These are phyloP conservation scores for Amphimallon solstitiale DNA, from an alignment of 2,888 invertebrate species.

Conservation along the genomic window DNA sequence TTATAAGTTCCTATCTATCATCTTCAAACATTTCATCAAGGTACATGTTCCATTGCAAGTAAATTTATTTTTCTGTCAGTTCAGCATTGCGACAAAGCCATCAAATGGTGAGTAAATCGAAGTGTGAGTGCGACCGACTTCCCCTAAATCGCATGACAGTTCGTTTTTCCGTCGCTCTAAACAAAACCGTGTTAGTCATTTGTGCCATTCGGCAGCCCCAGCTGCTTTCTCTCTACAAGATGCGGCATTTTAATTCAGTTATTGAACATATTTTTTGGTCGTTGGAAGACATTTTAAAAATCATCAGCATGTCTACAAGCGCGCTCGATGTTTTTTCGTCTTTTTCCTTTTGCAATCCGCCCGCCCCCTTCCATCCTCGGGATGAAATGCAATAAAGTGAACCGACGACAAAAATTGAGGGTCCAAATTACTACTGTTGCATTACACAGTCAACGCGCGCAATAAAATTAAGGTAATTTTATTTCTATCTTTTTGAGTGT, in stretches of 20 bases:
- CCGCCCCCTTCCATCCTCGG: constrained; percentile 21
- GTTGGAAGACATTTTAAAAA: constrained; percentile 63
- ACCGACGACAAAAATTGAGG: constrained; percentile 41
- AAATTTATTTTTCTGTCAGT: constrained; percentile 33
- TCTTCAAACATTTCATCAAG: constrained; percentile 1
- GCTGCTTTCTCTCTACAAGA: constrained; percentile 48
- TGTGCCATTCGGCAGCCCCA: constrained; percentile 56
- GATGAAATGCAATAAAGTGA: constrained; percentile 40
- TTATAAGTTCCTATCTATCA: not conserved
- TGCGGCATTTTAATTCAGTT: constrained; percentile 63
- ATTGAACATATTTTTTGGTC: constrained; percentile 64
- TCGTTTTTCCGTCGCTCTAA: constrained; percentile 56
- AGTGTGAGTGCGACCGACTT: constrained; percentile 47
- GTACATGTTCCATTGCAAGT: constrained; percentile 5
- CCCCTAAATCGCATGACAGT: constrained; percentile 54
- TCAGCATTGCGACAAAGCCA: constrained; percentile 30
- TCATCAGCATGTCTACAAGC: constrained; percentile 57
- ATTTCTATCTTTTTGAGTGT: constrained; percentile 28
- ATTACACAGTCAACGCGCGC: constrained; percentile 35
- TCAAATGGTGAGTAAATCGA: constrained; percentile 11
- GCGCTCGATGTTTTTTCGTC: constrained; percentile 21
- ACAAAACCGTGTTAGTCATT: constrained; percentile 61
- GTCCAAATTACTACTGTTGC: constrained; percentile 39
- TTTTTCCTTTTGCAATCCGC: not conserved
- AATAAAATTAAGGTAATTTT: constrained; percentile 42